A percentile compares a stretch with the other conserved stretches of the same genome.
phyloP scores from a whole-genome alignment of 2,888 invertebrate species.

The Rotaria magnacalcarata region DNA sequence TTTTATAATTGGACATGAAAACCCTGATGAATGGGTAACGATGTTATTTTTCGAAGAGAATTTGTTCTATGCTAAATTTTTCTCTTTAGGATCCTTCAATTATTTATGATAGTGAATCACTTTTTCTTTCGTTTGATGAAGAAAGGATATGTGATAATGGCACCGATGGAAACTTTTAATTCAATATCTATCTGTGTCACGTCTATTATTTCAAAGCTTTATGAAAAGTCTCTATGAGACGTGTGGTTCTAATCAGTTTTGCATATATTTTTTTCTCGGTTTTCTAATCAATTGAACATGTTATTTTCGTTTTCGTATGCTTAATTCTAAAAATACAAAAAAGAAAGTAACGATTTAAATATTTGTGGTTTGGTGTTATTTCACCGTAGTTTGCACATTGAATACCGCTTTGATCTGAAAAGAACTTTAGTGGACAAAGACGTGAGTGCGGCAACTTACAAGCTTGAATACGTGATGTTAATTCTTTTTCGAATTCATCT shows the following conservation, averaged over 20 bases:
- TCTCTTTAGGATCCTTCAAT: background rate
- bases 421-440: background rate
- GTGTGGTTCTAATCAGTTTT: background rate
- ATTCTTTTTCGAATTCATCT: constrained; percentile 17
- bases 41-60: background rate
- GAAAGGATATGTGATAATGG: background rate
- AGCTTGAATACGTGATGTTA: background rate
- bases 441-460: background rate
- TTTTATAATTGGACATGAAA: background rate
- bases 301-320: background rate
- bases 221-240: background rate
- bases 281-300: constrained; percentile 19
- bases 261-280: background rate
- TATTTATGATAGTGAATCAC: background rate
- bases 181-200: background rate
- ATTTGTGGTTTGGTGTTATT: background rate
- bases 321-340: constrained; percentile 14
- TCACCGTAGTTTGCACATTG: background rate
- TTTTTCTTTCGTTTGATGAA: constrained; percentile 14
- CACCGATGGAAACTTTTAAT: background rate
- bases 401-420: constrained; percentile 11
- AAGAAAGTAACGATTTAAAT: background rate
- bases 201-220: background rate
- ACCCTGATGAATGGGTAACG: constrained; percentile 2
- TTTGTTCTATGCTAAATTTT: too few relatives aligned